Conservation (phyloP, 2,113 vertebrate species). For the Oreochromis aureus region DNA sequence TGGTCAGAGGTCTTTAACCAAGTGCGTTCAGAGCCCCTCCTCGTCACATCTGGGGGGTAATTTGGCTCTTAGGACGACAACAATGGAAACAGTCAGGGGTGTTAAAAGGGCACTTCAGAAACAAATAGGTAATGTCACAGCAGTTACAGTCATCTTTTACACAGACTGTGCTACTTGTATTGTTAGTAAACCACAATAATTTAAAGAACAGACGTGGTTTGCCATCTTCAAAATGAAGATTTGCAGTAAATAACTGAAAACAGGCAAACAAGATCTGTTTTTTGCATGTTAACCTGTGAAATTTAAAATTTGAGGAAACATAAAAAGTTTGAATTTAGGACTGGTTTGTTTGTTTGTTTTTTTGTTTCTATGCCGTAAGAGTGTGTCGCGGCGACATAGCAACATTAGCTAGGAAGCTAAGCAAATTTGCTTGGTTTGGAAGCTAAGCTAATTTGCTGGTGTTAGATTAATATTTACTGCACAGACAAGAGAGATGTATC, state of each 20-base stretch:
- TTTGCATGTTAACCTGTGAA: neutral
- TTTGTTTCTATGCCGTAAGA: neutral
- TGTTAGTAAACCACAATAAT: neutral
- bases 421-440: neutral
- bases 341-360: neutral
- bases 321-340: neutral
- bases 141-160: neutral
- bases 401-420: neutral
- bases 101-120: neutral
- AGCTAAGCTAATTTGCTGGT: neutral
- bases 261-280: neutral
- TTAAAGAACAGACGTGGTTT: neutral
- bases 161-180: neutral
- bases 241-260: neutral
- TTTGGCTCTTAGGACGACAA: neutral
- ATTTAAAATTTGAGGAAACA: neutral
- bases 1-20: neutral
- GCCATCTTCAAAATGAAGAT: neutral
- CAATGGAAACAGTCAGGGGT: neutral
- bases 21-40: neutral
- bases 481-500: neutral
- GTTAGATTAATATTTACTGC: neutral
- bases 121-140: neutral
- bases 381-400: accelerated
- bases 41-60: neutral